phyloP scores from a whole-genome alignment of 2,888 invertebrate genomes.

The Lymantria dispar region DNA sequence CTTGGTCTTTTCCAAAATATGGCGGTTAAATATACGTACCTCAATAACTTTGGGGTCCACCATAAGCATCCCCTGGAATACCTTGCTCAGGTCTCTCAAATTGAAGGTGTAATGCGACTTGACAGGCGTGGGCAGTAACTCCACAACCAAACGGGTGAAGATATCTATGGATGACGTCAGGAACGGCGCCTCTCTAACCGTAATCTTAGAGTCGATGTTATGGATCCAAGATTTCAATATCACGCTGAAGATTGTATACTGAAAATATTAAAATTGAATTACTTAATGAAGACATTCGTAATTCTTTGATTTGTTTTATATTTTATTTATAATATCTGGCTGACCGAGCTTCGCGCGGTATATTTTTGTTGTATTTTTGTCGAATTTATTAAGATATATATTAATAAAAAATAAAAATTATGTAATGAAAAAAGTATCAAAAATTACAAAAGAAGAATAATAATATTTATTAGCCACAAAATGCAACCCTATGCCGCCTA shows the following conservation, averaged over 20 bases:
- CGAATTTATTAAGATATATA: too few species aligned
- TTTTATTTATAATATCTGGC: too few species aligned
- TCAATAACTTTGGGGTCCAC: slow-evolving; percentile 84
- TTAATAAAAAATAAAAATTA: too few species aligned
- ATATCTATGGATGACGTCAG: slow-evolving; percentile 86
- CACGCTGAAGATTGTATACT: slow-evolving; percentile 84
- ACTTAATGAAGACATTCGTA: not conserved
- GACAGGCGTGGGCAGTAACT: slow-evolving; percentile 92
- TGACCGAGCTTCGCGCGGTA: too few species aligned
- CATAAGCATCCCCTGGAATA: slow-evolving; percentile 91
- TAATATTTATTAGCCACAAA: too few species aligned
- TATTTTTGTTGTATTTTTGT: too few species aligned
- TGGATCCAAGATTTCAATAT: slow-evolving; percentile 87
- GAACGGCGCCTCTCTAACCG: slow-evolving; percentile 69
- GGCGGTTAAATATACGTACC: slow-evolving; percentile 62
- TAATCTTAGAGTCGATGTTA: slow-evolving; percentile 46
- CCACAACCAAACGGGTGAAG: slow-evolving; percentile 84
- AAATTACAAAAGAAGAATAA: too few species aligned
- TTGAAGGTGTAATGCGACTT: slow-evolving; percentile 97
- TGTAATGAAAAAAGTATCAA: too few species aligned
- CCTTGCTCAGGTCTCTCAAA: slow-evolving; percentile 91
- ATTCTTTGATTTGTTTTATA: too few species aligned
- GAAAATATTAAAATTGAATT: slow-evolving; percentile 17
- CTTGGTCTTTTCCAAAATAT: too few species aligned
- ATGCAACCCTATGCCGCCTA: too few species aligned